These are phyloP conservation scores for Acropora tenuis DNA, from an alignment of 64 coral and sea anemone species.

Conservation along the genomic window DNA sequence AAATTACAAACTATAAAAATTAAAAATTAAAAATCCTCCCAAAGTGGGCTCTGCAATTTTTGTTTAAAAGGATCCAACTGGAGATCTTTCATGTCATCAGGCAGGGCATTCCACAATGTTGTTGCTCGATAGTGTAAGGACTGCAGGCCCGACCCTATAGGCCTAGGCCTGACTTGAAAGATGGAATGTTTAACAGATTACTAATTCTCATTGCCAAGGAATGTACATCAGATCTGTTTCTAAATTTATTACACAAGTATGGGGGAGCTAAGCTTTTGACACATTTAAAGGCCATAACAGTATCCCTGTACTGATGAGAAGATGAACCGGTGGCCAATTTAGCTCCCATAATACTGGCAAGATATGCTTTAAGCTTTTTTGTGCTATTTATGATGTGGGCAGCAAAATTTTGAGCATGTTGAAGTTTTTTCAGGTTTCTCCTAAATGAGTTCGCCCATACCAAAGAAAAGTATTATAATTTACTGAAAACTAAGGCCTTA, in stretches of 20 bases:
- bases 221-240: background rate
- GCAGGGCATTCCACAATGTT: background rate
- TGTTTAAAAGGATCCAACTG: background rate
- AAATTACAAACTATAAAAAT: too few species aligned
- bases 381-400: background rate
- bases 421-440: too few species aligned
- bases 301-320: background rate
- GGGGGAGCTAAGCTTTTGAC: too few species aligned
- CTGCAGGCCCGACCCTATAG: background rate
- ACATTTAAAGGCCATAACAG: background rate
- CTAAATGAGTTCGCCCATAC: background rate
- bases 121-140: background rate
- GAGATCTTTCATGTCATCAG: background rate
- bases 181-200: background rate
- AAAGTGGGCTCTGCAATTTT: background rate
- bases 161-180: background rate
- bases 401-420: too few species aligned
- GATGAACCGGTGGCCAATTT: background rate
- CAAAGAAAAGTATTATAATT: slow-evolving; percentile 31
- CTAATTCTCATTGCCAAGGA: background rate
- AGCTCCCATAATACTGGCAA: background rate
- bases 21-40: slow-evolving; percentile 2
- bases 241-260: background rate
- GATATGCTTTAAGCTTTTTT: background rate
- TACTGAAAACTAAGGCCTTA: slow-evolving; percentile 47